Conservation (phyloP, 1,140 invertebrate genomes). For the roundworm (Caenorhabditis elegans) region DNA sequence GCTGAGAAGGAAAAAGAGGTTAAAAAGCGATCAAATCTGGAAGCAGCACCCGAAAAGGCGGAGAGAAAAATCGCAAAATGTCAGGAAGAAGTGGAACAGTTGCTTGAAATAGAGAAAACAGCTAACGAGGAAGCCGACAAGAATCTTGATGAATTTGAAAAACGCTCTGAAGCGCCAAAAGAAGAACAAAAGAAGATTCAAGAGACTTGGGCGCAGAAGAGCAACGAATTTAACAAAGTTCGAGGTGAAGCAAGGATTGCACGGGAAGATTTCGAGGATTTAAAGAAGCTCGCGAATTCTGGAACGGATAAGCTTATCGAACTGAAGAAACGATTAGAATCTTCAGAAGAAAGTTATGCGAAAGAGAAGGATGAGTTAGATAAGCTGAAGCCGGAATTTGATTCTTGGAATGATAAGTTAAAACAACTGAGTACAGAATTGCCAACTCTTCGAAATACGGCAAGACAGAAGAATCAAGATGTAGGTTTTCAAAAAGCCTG, state of each 20-base stretch:
- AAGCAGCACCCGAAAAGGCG: not conserved
- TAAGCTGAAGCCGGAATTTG: not conserved
- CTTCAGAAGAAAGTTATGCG: not conserved
- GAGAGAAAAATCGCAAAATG: conserved; percentile 39
- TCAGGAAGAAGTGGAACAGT: conserved; percentile 41
- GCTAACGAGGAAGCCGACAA: conserved; percentile 10
- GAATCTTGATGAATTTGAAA: conserved; percentile 44
- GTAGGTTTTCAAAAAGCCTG: not conserved
- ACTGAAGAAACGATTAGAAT: not conserved
- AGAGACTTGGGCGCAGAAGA: conserved; percentile 53
- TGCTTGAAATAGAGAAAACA: not conserved
- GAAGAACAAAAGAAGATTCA: conserved; percentile 46
- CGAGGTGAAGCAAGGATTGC: conserved; percentile 72
- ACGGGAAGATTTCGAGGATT: conserved; percentile 74
- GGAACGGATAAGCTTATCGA: not conserved
- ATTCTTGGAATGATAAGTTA: not conserved
- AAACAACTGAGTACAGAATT: not conserved
- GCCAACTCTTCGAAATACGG: not conserved
- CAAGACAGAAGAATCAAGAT: not conserved
- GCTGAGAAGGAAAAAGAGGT: not conserved
- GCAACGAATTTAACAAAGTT: conserved; percentile 68
- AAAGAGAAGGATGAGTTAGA: not conserved
- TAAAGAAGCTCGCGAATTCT: not conserved
- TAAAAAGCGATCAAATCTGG: not conserved
- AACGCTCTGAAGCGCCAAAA: conserved; percentile 37